Percentiles rank a stretch among this genome's conserved stretches.
Conservation (phyloP, 2,113 vertebrate genomes). For the Megaptera novaeangliae region DNA sequence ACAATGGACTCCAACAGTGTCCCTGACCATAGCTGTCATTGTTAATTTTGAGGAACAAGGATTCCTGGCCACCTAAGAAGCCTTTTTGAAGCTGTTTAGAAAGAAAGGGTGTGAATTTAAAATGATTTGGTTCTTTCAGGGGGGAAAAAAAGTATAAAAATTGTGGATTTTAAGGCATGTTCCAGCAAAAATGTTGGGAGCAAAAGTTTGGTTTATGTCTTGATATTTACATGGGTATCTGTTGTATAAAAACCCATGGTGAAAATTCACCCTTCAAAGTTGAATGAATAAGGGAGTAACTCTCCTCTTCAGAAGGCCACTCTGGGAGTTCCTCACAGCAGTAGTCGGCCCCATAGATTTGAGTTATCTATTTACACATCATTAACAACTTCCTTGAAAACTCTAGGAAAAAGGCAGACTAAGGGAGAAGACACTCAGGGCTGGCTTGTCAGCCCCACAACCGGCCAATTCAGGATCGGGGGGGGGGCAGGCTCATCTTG, state of each 20-base stretch:
- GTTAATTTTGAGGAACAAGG: background rate
- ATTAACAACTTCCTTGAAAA: background rate
- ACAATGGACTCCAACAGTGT: background rate
- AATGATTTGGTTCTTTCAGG: background rate
- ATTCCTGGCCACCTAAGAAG: background rate
- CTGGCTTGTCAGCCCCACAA: background rate
- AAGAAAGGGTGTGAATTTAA: background rate
- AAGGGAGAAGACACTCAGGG: background rate
- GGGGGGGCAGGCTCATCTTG: background rate
- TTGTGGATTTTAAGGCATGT: background rate
- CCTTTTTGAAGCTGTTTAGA: background rate
- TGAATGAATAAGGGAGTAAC: background rate
- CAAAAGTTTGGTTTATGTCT: background rate
- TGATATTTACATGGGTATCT: background rate
- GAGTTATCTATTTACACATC: conserved; percentile 19
- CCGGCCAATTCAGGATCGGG: background rate
- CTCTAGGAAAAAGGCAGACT: background rate
- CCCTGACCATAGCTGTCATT: background rate
- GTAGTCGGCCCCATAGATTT: background rate
- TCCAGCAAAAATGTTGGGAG: background rate
- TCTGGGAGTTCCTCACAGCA: background rate
- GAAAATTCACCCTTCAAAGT: background rate
- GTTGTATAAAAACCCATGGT: background rate
- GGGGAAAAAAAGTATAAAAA: background rate
- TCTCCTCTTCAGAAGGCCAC: background rate